phyloP scores from a whole-genome alignment of 2,888 invertebrate species.

The Drosophila neotestacea region DNA sequence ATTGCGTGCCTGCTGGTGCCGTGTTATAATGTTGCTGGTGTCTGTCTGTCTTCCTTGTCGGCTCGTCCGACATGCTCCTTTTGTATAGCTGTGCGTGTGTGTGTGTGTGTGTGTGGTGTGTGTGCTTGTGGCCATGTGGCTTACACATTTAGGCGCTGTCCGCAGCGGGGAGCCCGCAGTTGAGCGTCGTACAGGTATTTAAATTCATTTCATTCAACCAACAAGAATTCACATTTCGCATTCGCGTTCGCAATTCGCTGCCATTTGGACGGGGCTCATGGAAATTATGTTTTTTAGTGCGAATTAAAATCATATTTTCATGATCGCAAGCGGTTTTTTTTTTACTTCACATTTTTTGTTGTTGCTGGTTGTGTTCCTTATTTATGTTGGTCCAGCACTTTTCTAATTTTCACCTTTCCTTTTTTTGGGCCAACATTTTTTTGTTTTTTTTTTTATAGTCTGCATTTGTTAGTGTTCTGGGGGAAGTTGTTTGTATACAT shows the following conservation, averaged over 20 bases:
- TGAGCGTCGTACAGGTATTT: slow-evolving; percentile 66
- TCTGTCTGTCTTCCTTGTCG: slow-evolving; percentile 15
- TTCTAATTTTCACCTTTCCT: slow-evolving; percentile 67
- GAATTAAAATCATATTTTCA: slow-evolving; percentile 79
- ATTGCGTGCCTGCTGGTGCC: slow-evolving; percentile 31
- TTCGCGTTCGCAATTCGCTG: slow-evolving; percentile 54
- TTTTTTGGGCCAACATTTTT: slow-evolving; percentile 7
- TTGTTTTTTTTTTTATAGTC: slow-evolving; percentile 29
- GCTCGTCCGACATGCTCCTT: slow-evolving; percentile 3
- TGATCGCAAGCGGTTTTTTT: slow-evolving; percentile 61
- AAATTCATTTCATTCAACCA: slow-evolving; percentile 73
- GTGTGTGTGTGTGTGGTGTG: slow-evolving; percentile 10
- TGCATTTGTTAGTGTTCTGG: slow-evolving; percentile 35
- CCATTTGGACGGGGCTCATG: slow-evolving; percentile 35
- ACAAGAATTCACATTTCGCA: slow-evolving; percentile 42
- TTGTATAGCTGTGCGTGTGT: not conserved
- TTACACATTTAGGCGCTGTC: slow-evolving; percentile 40
- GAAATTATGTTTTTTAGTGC: slow-evolving; percentile 65
- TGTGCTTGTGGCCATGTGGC: slow-evolving; percentile 29
- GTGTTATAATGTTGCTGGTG: slow-evolving; percentile 36
- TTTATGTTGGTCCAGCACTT: slow-evolving; percentile 30
- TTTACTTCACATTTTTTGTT: not conserved
- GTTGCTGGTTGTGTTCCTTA: slow-evolving; percentile 9
- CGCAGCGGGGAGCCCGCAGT: slow-evolving; percentile 51
- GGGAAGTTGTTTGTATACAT: slow-evolving; percentile 19